These are phyloP conservation scores for Chloropsis hardwickii DNA, from an alignment of 2,113 vertebrate species.

Conservation along the genomic window DNA sequence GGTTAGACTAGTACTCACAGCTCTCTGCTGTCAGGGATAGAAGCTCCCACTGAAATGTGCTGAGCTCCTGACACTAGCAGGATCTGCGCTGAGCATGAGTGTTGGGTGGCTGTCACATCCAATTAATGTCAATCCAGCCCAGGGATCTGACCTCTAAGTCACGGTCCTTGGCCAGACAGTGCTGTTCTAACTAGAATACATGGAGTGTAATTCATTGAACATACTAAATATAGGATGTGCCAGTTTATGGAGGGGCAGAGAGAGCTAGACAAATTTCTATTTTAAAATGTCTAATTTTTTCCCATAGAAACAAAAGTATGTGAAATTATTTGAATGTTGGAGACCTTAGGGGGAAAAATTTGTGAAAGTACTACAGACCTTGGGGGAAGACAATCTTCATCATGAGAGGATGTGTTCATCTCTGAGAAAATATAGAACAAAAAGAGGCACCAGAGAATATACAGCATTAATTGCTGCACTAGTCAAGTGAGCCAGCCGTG, in stretches of 20 bases:
- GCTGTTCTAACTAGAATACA: neutral
- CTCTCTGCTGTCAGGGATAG: neutral
- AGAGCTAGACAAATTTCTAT: neutral
- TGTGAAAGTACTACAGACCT: neutral
- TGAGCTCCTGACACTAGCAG: conserved; percentile 1
- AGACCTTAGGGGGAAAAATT: neutral
- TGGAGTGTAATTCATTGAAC: neutral
- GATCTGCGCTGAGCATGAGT: neutral
- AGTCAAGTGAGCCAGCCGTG: neutral
- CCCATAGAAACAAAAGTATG: neutral
- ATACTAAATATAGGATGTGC: neutral
- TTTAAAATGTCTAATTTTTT: neutral
- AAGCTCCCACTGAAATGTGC: neutral
- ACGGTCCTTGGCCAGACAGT: neutral
- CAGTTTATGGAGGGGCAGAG: neutral
- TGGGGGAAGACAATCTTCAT: neutral
- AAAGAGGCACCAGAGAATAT: neutral
- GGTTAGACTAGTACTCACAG: neutral
- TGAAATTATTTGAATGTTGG: neutral
- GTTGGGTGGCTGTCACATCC: neutral
- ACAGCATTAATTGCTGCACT: neutral
- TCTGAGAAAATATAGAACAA: neutral
- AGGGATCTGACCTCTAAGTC: neutral
- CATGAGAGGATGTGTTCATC: neutral
- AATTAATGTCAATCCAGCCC: neutral